Conservation (phyloP, 2,888 invertebrate genomes). For the Liopterus haemorrhoidalis region DNA sequence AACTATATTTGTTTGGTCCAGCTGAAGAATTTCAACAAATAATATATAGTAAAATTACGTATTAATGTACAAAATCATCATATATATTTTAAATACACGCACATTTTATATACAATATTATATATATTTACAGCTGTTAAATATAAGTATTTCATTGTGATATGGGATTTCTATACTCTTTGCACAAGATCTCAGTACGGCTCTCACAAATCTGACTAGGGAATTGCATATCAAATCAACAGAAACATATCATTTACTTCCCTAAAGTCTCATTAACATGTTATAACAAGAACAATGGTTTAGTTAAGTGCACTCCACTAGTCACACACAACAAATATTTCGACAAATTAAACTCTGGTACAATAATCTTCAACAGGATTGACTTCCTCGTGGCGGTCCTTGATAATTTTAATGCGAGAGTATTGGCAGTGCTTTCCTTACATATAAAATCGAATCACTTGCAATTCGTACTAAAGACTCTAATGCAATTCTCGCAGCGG, state of each 20-base stretch:
- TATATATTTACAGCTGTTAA: constrained; percentile 30
- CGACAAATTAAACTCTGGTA: no score
- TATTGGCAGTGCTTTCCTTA: constrained; percentile 12
- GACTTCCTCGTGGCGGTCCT: no score
- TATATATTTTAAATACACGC: constrained; percentile 29
- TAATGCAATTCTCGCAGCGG: constrained; percentile 3
- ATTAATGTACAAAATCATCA: constrained; percentile 35
- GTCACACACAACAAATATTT: no score
- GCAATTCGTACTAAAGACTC: constrained; percentile 3
- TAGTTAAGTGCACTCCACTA: no score
- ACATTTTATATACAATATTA: constrained; percentile 27
- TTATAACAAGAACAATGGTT: no score
- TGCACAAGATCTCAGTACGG: constrained; percentile 5
- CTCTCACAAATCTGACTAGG: background rate
- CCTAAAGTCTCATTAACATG: no score
- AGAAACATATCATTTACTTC: no score
- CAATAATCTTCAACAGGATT: no score
- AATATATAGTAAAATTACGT: constrained; percentile 25
- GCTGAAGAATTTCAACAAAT: constrained; percentile 21
- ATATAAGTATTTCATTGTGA: constrained; percentile 22
- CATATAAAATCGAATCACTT: constrained; percentile 4
- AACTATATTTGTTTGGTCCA: constrained; percentile 25
- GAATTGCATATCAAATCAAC: background rate
- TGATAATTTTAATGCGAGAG: no score
- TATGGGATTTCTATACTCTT: constrained; percentile 16